Evolutionary conservation across 2,113 vertebrate species (phyloP), one percentile per base, ranked within the genome.

Genomic region (Vanacampus margaritifer): DNA sequence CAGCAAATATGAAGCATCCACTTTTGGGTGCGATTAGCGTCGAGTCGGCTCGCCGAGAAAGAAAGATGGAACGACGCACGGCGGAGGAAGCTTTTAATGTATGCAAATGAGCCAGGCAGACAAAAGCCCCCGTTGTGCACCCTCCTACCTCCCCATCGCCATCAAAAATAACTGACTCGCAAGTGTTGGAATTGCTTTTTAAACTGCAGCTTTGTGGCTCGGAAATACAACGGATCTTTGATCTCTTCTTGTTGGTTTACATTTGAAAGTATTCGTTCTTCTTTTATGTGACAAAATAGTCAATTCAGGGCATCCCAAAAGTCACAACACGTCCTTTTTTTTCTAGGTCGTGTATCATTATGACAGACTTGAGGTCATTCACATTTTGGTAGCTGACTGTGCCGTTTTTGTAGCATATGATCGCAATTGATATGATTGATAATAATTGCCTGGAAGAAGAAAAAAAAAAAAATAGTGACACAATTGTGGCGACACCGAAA

Each of bases 41-140:
- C 26, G 54, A 57, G 26, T 57, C 48, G 45, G 45, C 45, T 17
- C 45, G 53, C 26, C 26, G 23, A 28, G 23, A 26, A 56, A 28
- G 26, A 56, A 56, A 1, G 54, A 23, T 51, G 21, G n/a, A n/a
- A 51, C 48, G 48, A 51, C 48, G 21, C 48, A 23, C 54, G 8
- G 16, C 8, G 54, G 54, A 32, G 54, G 28, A 32, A n/a, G 26
- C 28, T 57, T 57, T 57, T 32, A 57, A 57, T 57, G 54, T 57
- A 57, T 57, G 54, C 54, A 57, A 57, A 57, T 35, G 26, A 57
- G 28, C 54, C 6, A 35, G 28, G 26, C 54, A 57, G 54, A 57
- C 54, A 57, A 35, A 57, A 17, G 13, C 54, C 53, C 54, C 28
- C 26, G 48, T 57, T 56, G 54, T 56, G 6, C 6, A 8, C 37